These are phyloP conservation scores for Synergus umbraculus DNA, from an alignment of 2,888 invertebrate genomes.

Conservation along the genomic window DNA sequence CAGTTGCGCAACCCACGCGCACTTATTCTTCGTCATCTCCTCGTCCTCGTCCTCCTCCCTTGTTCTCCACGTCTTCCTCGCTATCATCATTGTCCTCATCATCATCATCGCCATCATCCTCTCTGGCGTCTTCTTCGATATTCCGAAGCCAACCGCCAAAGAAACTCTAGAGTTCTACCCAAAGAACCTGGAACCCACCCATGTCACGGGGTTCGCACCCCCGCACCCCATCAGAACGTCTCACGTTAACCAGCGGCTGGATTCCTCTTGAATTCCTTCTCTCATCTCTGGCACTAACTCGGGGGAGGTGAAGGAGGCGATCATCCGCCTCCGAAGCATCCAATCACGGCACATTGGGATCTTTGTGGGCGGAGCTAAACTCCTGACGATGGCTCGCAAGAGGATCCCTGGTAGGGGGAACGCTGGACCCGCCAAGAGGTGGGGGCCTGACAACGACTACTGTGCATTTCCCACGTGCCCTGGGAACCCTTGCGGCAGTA, in stretches of 20 bases:
- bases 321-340: constrained; percentile 58
- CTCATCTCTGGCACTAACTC: constrained; percentile 51
- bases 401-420: constrained; percentile 70
- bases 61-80: constrained; percentile 51
- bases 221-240: not conserved
- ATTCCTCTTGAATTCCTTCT: constrained; percentile 52
- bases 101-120: constrained; percentile 53
- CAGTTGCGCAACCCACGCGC: constrained; percentile 64
- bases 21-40: constrained; percentile 47
- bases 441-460: constrained; percentile 79
- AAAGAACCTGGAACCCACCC: not conserved
- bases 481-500: constrained; percentile 78
- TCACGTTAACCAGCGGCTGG: not conserved
- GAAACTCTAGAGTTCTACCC: not conserved
- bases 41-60: constrained; percentile 48
- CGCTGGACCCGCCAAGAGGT: constrained; percentile 69
- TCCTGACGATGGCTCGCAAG: constrained; percentile 58
- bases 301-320: constrained; percentile 54
- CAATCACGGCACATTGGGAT: constrained; percentile 67
- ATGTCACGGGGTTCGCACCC: constrained; percentile 56
- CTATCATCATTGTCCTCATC: constrained; percentile 49
- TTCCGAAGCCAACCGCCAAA: constrained; percentile 48
- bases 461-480: constrained; percentile 83
- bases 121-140: constrained; percentile 54
- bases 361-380: constrained; percentile 69